Conservation (phyloP, 2,797 vertebrate genomes). For the Xiphorhynchus erythropygius region DNA sequence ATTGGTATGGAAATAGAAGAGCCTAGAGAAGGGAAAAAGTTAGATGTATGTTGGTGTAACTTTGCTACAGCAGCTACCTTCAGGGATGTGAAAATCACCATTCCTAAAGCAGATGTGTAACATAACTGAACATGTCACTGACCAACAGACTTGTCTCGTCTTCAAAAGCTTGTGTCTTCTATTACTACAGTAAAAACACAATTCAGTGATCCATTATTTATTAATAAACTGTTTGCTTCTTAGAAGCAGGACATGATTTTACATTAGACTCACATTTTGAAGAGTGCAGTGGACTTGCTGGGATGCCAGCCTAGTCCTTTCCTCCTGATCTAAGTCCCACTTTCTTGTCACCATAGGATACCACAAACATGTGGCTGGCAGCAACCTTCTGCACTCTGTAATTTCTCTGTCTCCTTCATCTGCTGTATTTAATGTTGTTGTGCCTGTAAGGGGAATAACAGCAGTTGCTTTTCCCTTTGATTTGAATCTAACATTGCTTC, state of each 20-base stretch:
- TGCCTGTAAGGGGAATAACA: neutral
- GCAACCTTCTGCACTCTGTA: neutral
- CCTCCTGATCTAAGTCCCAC: neutral
- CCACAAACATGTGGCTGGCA: accelerated
- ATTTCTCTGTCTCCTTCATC: neutral
- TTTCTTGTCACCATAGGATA: neutral
- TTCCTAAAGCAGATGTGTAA: neutral
- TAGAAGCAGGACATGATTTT: neutral
- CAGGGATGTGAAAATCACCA: neutral
- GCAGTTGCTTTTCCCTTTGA: neutral
- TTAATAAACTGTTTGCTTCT: neutral
- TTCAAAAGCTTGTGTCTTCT: neutral
- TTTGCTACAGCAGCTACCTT: neutral
- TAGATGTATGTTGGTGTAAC: neutral
- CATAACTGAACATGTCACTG: neutral
- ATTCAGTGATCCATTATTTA: neutral
- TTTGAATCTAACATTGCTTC: neutral
- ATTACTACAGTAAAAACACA: neutral
- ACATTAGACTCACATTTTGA: neutral
- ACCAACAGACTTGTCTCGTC: neutral
- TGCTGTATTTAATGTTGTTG: neutral
- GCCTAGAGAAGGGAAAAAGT: neutral
- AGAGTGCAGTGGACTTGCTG: neutral
- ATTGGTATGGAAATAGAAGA: neutral
- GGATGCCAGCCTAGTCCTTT: neutral